Evolutionary conservation across 1,140 invertebrate species (phyloP), one percentile per base, ranked within the genome.

Genomic region (Drosophila orosa): DNA sequence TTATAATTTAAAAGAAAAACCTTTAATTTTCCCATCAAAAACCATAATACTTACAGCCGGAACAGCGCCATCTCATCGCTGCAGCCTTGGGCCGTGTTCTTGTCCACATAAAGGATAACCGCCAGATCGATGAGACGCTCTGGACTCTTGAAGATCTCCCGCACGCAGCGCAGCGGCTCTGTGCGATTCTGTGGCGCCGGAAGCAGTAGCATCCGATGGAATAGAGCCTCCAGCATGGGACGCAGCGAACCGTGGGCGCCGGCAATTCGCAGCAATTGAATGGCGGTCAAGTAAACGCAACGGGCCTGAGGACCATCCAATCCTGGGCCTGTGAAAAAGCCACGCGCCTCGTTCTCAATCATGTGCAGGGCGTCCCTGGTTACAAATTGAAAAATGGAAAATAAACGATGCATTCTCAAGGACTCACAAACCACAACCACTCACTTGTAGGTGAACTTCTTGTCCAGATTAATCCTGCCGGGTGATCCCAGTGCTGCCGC

Each of bases 21-120:
- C n/a, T n/a, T 7, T 22, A 4, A 29, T 12, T 13, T 22, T 35
- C 12, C 7, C 1, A 5, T 0, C 1, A 4, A 40, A 17, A 45
- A 31, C 0, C 3, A 22, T 6, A 39, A 6, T 67, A 94, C 95
- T 95, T 93, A 98, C 97, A 98, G 92, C 93, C 97, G 95, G 80
- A 98, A 95, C 5, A 98, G 94, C 8, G 97, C 96, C 95, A 98
- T 96, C 91, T 98, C 96, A 92, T 98, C 96, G 90, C 95, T 96
- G 76, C 96, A 96, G 29, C 95, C 94, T 79, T 97, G 95, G 63
- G 94, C 95, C 29, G 94, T 95, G 73, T 94, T 95, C 78, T 95
- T 96, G 74, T 96, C 96, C 81, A 96, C 95, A 50, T 94, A 94
- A 1, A 97, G 89, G 39, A 95, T 93, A 15, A 97, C 93, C 40